Conservation (phyloP, 1,140 invertebrate species). For the Drepana arcuata region DNA sequence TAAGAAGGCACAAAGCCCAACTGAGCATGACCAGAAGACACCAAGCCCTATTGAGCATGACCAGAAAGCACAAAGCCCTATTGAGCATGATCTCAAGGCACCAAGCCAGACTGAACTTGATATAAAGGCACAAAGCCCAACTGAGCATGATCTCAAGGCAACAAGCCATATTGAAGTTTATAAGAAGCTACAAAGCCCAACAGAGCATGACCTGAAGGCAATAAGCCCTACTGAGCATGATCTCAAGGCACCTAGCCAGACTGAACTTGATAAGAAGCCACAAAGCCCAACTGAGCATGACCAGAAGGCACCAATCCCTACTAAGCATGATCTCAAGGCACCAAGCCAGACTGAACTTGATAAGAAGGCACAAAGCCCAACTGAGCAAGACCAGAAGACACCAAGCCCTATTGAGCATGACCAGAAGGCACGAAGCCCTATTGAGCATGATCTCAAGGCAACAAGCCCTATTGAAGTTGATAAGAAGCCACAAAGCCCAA, state of each 20-base stretch:
- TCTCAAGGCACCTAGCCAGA: not conserved
- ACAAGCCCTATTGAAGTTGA: not conserved
- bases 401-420: not conserved
- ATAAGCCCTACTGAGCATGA: not conserved
- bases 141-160: not conserved
- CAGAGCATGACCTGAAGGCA: not conserved
- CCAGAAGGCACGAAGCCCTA: not conserved
- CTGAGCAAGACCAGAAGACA: not conserved
- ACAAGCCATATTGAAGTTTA: not conserved
- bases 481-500: not conserved
- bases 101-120: not conserved
- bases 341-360: not conserved
- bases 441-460: not conserved
- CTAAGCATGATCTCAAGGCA: not conserved
- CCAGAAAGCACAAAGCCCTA: not conserved
- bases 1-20: slow-evolving; percentile 1
- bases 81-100: not conserved
- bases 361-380: not conserved
- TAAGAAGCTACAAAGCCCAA: not conserved
- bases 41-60: not conserved
- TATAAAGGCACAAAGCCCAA: not conserved
- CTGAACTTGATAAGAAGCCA: not conserved
- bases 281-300: slow-evolving; percentile 1
- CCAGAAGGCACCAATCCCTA: slow-evolving; percentile 1
- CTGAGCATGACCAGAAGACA: not conserved